These are phyloP conservation scores for Siniperca knerii DNA, from an alignment of 2,113 vertebrate species.

Conservation along the genomic window DNA sequence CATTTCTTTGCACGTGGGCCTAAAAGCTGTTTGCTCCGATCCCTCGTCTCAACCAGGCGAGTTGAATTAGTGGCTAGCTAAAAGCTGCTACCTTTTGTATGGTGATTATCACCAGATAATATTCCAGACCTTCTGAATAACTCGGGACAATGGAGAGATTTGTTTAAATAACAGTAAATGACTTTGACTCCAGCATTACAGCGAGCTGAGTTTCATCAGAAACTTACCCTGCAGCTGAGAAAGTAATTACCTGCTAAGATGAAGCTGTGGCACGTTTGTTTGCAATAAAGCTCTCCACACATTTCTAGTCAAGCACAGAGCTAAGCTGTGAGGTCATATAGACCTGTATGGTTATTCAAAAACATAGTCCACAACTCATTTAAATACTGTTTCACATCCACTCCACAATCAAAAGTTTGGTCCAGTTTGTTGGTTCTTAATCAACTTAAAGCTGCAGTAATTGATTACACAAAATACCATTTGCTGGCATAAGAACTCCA, in stretches of 20 bases:
- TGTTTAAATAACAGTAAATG: conserved; percentile 19
- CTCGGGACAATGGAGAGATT: conserved; percentile 41
- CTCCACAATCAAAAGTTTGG: background rate
- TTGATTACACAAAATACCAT: background rate
- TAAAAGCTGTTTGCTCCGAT: conserved; percentile 1
- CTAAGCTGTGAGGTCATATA: background rate
- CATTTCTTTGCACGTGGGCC: conserved; percentile 1
- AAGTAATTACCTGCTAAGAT: conserved; percentile 62
- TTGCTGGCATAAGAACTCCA: background rate
- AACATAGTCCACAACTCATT: background rate
- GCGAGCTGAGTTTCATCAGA: conserved; percentile 27
- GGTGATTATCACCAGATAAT: conserved; percentile 23
- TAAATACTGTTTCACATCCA: no score
- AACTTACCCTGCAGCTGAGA: conserved; percentile 48
- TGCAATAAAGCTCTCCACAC: conserved; percentile 14
- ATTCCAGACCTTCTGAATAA: conserved; percentile 29
- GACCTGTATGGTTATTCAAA: background rate
- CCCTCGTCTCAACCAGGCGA: background rate
- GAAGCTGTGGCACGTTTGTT: conserved; percentile 38
- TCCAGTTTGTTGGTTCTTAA: background rate
- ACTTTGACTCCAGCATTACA: conserved; percentile 1
- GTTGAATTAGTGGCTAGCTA: conserved; percentile 6
- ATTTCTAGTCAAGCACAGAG: conserved; percentile 12
- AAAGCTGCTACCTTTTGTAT: conserved; percentile 25
- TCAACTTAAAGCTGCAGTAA: background rate